phyloP scores from a whole-genome alignment of 2,888 invertebrate genomes.

The Dexiosoma caninum region DNA sequence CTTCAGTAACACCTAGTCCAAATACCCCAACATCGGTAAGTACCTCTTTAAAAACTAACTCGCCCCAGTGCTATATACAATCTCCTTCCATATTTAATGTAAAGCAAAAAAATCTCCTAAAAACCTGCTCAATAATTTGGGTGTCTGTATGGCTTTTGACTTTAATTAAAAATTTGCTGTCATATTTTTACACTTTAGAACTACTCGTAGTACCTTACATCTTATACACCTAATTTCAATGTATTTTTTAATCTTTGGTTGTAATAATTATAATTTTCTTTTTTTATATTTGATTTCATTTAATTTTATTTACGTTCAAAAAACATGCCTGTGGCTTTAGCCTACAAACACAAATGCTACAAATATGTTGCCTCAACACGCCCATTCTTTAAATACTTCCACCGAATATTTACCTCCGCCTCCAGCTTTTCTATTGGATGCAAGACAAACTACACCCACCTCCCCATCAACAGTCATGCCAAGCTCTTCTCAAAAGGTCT shows the following conservation, averaged over 20 bases:
- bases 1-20: constrained; percentile 79
- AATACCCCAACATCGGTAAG: constrained; percentile 74
- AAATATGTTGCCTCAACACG: constrained; percentile 67
- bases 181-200: constrained; percentile 21
- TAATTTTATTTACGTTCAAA: constrained; percentile 11
- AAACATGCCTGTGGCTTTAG: constrained; percentile 36
- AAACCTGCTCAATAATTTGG: constrained; percentile 1
- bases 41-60: constrained; percentile 24
- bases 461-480: constrained; percentile 69
- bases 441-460: constrained; percentile 60
- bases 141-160: background rate
- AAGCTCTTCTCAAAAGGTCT: constrained; percentile 82
- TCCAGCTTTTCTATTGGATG: constrained; percentile 76
- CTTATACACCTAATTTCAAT: background rate
- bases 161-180: constrained; percentile 1
- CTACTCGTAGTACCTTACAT: background rate
- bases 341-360: constrained; percentile 58
- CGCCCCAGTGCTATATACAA: no score
- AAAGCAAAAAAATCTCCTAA: background rate
- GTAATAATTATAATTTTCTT: constrained; percentile 21
- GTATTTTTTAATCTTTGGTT: background rate
- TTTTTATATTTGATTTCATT: constrained; percentile 27
- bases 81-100: background rate
- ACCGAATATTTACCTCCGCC: constrained; percentile 77
- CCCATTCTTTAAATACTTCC: constrained; percentile 71